A percentile compares a stretch with the other conserved stretches of the same genome.
phyloP scores from a whole-genome alignment of 2,797 vertebrate genomes.

The Lindbergichthys nudifrons region DNA sequence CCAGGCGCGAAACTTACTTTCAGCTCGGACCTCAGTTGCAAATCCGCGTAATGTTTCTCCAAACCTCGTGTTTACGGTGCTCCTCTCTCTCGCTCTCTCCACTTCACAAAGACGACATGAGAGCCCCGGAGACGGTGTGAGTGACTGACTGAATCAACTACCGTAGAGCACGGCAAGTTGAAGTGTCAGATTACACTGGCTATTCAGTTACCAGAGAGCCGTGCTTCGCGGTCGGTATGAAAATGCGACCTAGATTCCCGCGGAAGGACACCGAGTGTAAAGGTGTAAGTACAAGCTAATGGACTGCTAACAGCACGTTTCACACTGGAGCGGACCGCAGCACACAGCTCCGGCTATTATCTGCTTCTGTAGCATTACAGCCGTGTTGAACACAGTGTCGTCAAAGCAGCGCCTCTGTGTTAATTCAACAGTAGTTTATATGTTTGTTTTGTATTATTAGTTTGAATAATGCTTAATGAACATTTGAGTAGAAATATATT shows the following conservation, averaged over 20 bases:
- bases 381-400: background rate
- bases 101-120: constrained; percentile 90
- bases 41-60: constrained; percentile 80
- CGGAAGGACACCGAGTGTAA: constrained; percentile 46
- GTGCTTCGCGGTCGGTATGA: constrained; percentile 87
- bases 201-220: constrained; percentile 98
- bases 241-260: constrained; percentile 89
- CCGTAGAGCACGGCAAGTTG: constrained; percentile 98
- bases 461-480: background rate
- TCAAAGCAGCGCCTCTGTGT: background rate
- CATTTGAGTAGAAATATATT: background rate
- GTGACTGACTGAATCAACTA: constrained; percentile 99
- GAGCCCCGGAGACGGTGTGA: constrained; percentile 92
- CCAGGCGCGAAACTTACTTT: constrained; percentile 93
- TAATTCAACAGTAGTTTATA: constrained; percentile 3
- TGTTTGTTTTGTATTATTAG: background rate
- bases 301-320: constrained; percentile 38
- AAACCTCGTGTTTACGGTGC: constrained; percentile 72
- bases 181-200: constrained; percentile 99
- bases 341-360: constrained; percentile 49
- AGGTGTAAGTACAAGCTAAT: constrained; percentile 44
- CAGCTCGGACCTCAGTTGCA: constrained; percentile 73
- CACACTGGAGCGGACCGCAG: constrained; percentile 57
- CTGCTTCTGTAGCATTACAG: constrained; percentile 26
- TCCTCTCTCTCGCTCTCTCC: constrained; percentile 68